Evolutionary conservation across 2,797 vertebrate species (phyloP).

Genomic region (Percopsis omiscomaycus): DNA sequence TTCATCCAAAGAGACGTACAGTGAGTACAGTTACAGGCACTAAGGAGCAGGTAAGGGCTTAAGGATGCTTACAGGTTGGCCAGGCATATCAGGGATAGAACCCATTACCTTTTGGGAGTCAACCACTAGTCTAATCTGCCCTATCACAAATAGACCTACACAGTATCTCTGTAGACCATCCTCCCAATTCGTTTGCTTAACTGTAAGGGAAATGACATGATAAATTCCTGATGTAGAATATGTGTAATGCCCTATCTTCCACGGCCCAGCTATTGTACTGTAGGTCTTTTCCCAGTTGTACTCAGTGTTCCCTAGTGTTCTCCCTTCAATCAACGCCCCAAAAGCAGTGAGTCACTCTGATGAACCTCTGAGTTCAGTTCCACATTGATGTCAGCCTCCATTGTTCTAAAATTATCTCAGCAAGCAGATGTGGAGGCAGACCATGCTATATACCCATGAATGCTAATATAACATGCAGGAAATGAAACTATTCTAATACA

Average conservation of each 20-base stretch:
- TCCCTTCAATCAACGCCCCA: constrained; percentile 1
- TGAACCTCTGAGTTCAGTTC: constrained; percentile 25
- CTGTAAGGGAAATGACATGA: too few relatives aligned
- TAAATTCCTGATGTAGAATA: too few relatives aligned
- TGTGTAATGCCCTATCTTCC: not conserved
- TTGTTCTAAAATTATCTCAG: constrained; percentile 49
- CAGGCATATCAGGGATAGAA: too few relatives aligned
- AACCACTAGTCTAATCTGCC: too few relatives aligned
- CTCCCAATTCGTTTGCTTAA: too few relatives aligned
- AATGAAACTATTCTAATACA: not conserved
- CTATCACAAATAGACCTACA: too few relatives aligned
- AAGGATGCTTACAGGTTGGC: too few relatives aligned
- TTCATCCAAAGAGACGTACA: too few relatives aligned
- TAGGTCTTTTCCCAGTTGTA: not conserved
- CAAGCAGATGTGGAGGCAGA: constrained; percentile 42
- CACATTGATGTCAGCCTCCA: constrained; percentile 14
- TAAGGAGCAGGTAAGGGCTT: too few relatives aligned
- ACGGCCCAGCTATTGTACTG: not conserved
- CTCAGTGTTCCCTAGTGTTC: not conserved
- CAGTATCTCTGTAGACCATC: too few relatives aligned
- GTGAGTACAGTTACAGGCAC: too few relatives aligned
- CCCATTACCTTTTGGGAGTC: too few relatives aligned
- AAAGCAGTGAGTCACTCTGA: constrained; percentile 36
- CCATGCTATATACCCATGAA: constrained; percentile 18
- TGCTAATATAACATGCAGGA: constrained; percentile 30